These are phyloP conservation scores for Falco concolor DNA, from an alignment of 2,797 vertebrate genomes.

Conservation along the genomic window DNA sequence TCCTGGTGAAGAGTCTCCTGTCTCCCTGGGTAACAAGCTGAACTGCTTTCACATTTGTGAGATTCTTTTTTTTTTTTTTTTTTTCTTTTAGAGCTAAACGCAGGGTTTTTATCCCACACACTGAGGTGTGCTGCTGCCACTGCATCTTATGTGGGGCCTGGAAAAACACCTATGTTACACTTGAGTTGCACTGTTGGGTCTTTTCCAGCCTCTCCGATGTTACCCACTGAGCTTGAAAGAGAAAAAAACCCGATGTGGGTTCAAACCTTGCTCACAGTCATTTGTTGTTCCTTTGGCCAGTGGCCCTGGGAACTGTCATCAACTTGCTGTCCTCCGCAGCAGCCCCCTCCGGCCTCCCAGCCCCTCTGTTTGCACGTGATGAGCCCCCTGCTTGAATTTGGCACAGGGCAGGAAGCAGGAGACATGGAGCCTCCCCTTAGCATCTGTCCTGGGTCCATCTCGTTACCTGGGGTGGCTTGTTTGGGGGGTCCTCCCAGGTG, in stretches of 20 bases:
- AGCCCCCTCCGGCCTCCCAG: background rate
- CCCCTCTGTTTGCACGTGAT: background rate
- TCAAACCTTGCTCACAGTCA: background rate
- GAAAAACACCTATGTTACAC: background rate
- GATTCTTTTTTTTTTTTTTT: background rate
- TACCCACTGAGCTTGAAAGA: background rate
- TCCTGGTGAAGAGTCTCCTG: background rate
- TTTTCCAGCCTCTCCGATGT: background rate
- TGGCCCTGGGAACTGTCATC: background rate
- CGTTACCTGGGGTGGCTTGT: background rate
- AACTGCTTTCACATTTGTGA: background rate
- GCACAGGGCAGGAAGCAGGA: background rate
- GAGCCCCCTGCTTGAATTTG: background rate
- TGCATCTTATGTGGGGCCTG: background rate
- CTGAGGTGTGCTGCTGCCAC: background rate
- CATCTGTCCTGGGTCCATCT: too few relatives aligned
- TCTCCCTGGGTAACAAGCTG: background rate
- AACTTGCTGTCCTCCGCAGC: background rate
- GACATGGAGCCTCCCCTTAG: background rate
- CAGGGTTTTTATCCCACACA: background rate
- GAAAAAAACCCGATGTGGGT: background rate
- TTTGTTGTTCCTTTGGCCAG: background rate
- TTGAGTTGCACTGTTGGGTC: background rate
- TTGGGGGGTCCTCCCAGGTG: background rate
- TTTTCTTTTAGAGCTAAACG: background rate